Conservation (phyloP, 1,140 invertebrate genomes). For the Magallana gigas region DNA sequence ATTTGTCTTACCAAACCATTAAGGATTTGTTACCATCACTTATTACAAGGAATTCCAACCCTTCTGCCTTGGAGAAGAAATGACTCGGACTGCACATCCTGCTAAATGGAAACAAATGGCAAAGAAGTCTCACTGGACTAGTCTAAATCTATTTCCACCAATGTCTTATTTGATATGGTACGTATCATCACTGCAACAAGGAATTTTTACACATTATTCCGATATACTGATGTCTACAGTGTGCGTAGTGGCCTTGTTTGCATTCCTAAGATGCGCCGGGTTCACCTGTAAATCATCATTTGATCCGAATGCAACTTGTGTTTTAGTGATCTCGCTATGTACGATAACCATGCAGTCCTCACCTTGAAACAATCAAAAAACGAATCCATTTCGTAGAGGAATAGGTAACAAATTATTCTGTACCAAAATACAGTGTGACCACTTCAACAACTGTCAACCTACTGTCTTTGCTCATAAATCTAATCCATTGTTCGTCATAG, state of each 20-base stretch:
- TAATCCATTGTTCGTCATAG: background rate
- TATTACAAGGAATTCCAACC: background rate
- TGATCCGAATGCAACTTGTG: background rate
- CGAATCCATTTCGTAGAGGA: conserved; percentile 22
- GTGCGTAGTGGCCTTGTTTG: too few species aligned
- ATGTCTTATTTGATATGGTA: background rate
- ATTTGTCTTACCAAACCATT: background rate
- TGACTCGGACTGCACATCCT: background rate
- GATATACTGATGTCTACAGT: too few species aligned
- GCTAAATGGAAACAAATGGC: background rate
- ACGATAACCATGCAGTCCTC: background rate
- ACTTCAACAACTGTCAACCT: background rate
- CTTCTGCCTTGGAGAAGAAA: background rate
- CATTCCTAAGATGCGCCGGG: too few species aligned
- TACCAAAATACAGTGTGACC: background rate
- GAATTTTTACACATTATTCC: background rate
- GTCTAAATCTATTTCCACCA: background rate
- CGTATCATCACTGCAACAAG: background rate
- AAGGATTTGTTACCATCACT: conserved; percentile 13
- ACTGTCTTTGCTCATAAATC: background rate
- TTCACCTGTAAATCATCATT: too few species aligned
- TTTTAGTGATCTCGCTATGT: background rate
- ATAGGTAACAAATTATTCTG: background rate
- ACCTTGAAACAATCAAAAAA: conserved; percentile 25
- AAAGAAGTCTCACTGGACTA: background rate